Evolutionary conservation across 2,797 vertebrate genomes (phyloP).

Genomic region (Salmo trutta): DNA sequence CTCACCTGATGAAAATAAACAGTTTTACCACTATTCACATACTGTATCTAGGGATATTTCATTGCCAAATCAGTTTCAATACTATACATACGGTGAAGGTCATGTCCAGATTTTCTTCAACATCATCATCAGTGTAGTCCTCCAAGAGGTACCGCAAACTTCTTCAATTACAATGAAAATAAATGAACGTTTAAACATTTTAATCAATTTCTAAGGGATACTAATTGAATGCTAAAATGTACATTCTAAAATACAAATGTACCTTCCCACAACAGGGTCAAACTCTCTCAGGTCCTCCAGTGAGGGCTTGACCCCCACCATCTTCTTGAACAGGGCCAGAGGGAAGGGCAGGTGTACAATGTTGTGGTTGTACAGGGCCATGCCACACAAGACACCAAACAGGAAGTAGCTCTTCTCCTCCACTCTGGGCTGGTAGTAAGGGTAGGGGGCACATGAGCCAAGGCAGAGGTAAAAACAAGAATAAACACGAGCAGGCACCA

Average conservation of each 20-base stretch:
- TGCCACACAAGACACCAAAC: conserved; percentile 91
- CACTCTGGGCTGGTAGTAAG: conserved; percentile 79
- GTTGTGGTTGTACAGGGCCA: conserved; percentile 92
- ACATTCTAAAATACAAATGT: conserved; percentile 18
- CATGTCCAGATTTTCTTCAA: conserved; percentile 75
- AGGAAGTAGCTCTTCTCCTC: conserved; percentile 88
- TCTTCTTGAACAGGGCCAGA: conserved; percentile 91
- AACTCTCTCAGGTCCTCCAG: conserved; percentile 90
- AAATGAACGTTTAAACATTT: not conserved
- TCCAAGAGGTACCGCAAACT: conserved; percentile 83
- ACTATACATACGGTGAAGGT: conserved; percentile 84
- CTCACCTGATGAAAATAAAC: not conserved
- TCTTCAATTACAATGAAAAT: conserved; percentile 63
- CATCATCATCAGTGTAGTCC: conserved; percentile 78
- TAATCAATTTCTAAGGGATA: not conserved
- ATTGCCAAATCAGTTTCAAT: not conserved
- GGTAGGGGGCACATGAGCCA: not conserved
- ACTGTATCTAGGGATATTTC: not conserved
- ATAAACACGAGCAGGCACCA: not conserved
- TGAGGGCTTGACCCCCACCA: conserved; percentile 82
- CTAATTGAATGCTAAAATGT: not conserved
- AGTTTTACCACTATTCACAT: not conserved
- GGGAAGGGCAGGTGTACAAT: conserved; percentile 90
- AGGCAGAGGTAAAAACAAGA: not conserved
- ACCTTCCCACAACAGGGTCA: conserved; percentile 83